phyloP scores from a whole-genome alignment of 2,888 invertebrate genomes.

The Sminthurides aquaticus region DNA sequence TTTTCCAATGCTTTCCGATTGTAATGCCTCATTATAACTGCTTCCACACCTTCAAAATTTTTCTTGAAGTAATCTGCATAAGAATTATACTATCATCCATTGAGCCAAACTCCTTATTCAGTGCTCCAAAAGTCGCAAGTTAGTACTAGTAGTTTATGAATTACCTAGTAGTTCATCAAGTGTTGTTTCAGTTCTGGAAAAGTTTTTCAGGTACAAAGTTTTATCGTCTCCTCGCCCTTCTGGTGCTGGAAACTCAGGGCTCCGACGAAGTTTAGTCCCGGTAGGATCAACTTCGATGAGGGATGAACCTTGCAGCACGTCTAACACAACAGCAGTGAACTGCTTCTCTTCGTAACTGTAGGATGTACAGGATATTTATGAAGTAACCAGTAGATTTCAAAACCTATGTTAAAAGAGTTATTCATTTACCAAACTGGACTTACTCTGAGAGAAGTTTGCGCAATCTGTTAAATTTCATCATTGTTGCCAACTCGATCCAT shows the following conservation, averaged over 20 bases:
- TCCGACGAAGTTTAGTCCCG: conserved; percentile 64
- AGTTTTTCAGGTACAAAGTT: conserved; percentile 83
- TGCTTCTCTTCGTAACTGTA: conserved; percentile 10
- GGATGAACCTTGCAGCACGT: conserved; percentile 28
- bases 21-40: conserved; percentile 56
- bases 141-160: no score
- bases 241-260: conserved; percentile 66
- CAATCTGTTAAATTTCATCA: conserved; percentile 77
- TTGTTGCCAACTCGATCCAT: conserved; percentile 77
- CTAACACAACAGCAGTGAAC: conserved; percentile 15
- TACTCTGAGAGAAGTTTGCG: conserved; percentile 31
- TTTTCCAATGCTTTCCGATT: conserved; percentile 36
- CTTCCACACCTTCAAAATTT: conserved; percentile 56
- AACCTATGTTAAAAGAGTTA: no score
- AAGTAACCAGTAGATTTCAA: background rate
- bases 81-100: background rate
- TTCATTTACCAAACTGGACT: conserved; percentile 11
- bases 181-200: conserved; percentile 56
- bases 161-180: conserved; percentile 61
- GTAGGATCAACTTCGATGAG: conserved; percentile 57
- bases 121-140: no score
- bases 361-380: background rate
- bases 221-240: conserved; percentile 72
- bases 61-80: conserved; percentile 24
- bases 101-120: no score